These are phyloP conservation scores for Laterallus jamaicensis DNA, from an alignment of 2,113 vertebrate genomes.

Conservation along the genomic window DNA sequence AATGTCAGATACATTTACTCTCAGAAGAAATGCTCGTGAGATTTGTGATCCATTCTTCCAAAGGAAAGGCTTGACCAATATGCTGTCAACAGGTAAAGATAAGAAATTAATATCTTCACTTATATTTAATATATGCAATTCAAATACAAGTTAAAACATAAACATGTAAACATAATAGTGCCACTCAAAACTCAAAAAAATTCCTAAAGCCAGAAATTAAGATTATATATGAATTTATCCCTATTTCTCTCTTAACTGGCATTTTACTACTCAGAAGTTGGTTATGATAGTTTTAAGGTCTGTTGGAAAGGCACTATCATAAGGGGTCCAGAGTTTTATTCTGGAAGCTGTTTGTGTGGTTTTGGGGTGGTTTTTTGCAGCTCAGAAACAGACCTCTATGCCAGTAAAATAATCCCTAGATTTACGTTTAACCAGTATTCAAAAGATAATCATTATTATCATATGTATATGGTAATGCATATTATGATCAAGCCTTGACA, in stretches of 20 bases:
- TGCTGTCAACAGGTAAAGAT: not conserved
- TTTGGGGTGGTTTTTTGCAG: not conserved
- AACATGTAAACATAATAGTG: not conserved
- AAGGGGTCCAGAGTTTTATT: not conserved
- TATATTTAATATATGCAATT: not conserved
- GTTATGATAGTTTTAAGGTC: not conserved
- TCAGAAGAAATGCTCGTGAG: not conserved
- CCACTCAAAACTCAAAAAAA: not conserved
- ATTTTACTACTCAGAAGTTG: not conserved
- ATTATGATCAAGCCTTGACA: no score
- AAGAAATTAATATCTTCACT: not conserved
- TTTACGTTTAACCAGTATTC: not conserved
- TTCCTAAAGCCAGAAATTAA: not conserved
- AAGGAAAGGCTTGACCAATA: not conserved
- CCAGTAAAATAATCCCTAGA: not conserved
- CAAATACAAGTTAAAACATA: not conserved
- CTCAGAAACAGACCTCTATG: not conserved
- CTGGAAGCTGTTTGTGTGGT: not conserved
- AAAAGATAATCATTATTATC: not conserved
- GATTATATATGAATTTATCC: not conserved
- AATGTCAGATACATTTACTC: not conserved
- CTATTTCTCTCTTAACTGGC: not conserved
- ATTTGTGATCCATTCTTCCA: not conserved
- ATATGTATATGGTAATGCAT: no score
- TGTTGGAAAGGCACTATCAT: not conserved